These are phyloP conservation scores for Ctena decussata DNA, from an alignment of 2,888 invertebrate genomes.

Conservation along the genomic window DNA sequence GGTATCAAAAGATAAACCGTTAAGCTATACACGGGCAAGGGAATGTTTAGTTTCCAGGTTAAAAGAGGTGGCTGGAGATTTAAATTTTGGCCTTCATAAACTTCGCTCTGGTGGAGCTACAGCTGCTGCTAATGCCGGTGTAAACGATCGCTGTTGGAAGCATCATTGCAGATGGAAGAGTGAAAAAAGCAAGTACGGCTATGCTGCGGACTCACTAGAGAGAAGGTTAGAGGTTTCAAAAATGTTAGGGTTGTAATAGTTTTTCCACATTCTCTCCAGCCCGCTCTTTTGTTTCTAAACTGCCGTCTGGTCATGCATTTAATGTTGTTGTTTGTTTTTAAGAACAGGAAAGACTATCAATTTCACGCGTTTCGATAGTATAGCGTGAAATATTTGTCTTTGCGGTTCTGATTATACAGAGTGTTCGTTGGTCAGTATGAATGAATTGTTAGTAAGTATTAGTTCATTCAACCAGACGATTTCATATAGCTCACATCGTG, in stretches of 20 bases:
- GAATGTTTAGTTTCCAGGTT: slow-evolving; percentile 40
- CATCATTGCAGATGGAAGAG: slow-evolving; percentile 38
- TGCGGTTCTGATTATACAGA: too few relatives aligned
- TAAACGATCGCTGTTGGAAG: slow-evolving; percentile 40
- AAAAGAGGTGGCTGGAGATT: slow-evolving; percentile 19
- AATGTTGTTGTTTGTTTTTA: too few relatives aligned
- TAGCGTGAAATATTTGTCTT: too few relatives aligned
- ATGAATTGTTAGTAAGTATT: too few relatives aligned
- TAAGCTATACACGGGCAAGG: slow-evolving; percentile 59
- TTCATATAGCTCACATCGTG: too few relatives aligned
- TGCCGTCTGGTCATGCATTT: too few relatives aligned
- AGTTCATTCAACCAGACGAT: too few relatives aligned
- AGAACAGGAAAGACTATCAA: too few relatives aligned
- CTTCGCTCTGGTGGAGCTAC: slow-evolving; percentile 53
- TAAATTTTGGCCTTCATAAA: slow-evolving; percentile 55
- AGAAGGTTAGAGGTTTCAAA: not conserved
- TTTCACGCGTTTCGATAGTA: too few relatives aligned
- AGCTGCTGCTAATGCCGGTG: slow-evolving; percentile 47
- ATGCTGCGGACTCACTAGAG: not conserved
- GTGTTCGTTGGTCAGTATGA: too few relatives aligned
- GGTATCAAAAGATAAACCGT: slow-evolving; percentile 47
- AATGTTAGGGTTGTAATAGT: not conserved
- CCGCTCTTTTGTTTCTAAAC: too few relatives aligned
- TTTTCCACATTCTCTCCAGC: too few relatives aligned
- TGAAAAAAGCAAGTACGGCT: not conserved